These are phyloP conservation scores for Sitobion miscanthi DNA, from an alignment of 1,140 invertebrate genomes.

Conservation along the genomic window DNA sequence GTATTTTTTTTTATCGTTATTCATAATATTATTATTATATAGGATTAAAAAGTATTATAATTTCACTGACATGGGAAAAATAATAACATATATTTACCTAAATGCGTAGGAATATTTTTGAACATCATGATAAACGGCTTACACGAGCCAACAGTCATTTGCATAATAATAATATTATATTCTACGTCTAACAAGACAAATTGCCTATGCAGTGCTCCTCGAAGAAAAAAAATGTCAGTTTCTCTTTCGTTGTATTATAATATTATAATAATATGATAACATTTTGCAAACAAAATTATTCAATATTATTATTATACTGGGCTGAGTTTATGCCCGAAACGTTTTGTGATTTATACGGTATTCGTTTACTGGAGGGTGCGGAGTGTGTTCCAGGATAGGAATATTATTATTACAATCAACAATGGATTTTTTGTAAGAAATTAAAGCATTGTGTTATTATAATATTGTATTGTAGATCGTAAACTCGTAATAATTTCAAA, in stretches of 20 bases:
- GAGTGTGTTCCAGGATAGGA: neutral
- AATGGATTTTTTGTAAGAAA: neutral
- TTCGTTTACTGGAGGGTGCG: neutral
- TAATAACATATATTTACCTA: neutral
- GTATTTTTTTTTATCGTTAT: neutral
- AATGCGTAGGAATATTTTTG: neutral
- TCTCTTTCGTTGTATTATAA: neutral
- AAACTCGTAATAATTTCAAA: neutral
- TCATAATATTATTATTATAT: too few species aligned
- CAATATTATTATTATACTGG: neutral
- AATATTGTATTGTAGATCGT: neutral
- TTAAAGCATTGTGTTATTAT: neutral
- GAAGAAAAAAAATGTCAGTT: neutral
- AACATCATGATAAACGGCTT: constrained; percentile 14
- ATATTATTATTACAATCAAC: neutral
- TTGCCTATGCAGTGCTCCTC: neutral
- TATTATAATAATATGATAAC: neutral
- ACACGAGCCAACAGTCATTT: neutral
- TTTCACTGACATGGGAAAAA: neutral
- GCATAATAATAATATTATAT: constrained; percentile 11
- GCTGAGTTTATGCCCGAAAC: neutral
- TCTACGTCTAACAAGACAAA: neutral
- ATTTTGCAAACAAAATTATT: constrained; percentile 8
- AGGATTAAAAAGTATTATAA: constrained; percentile 2
- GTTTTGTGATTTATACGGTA: neutral